Evolutionary conservation across 2,797 vertebrate genomes (phyloP), one percentile per base, ranked within the genome.

Genomic region (Notamacropus eugenii): DNA sequence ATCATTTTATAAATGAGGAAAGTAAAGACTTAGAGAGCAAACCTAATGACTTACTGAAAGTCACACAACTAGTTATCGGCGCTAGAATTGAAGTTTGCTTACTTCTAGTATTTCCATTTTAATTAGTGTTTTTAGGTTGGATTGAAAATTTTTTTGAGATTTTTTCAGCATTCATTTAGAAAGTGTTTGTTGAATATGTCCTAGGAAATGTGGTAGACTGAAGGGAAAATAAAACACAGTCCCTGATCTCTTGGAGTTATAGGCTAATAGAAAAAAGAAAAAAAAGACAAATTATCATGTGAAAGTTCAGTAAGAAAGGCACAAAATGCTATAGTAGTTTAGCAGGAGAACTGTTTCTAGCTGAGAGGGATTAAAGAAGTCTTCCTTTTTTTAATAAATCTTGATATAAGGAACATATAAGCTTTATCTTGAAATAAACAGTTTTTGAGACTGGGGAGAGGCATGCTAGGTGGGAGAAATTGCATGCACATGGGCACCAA

Each of bases 1-100:
- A 55, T 95, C 57, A 46, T 74, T 91, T 94, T 92, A 40, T 52
- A 95, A 74, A 58, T 92, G 24, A 93, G 56, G 90, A 93, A 74
- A 27, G 50, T 92, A 54, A 93, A 93, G 58, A 4, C 87, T 1
- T 40, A 1, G 54, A 56, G 19, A 46, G 9, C 74, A 82, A 46
- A 3, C 34, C 58, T 40, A 52, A 1, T 93, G 93, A 1, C 55
- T 58, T 95, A 92, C 19, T 52, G 22, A 0, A 2, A 82, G 19
- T 27, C 90, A 3, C 14, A 56, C 50, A 40, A 46, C 6, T 82
- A 11, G 8, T 82, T 82, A 82, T 29, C 54, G 9, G 0, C 10
- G 16, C 16, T 40, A 57, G 93, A 90, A 62, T 82, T 82, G 40
- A 82, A 27, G 40, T 82, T 74, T 46, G 4, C 40, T 82, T 24